Percentiles rank a stretch among this genome's conserved stretches.
Conservation (phyloP, 92 coral and sea anemone species). For the Blastomussa wellsi region DNA sequence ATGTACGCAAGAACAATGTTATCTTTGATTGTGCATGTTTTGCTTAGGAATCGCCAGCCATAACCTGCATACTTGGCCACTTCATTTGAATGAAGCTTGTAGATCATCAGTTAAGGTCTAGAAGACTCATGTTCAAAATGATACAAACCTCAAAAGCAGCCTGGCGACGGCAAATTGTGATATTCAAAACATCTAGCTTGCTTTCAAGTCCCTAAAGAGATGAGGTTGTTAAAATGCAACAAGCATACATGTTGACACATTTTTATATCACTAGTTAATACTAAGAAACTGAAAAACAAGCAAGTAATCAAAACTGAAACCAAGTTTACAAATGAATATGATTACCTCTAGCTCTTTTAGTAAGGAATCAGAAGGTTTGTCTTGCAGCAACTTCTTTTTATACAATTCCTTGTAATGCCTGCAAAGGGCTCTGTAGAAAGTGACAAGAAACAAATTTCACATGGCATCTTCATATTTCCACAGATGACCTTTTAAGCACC, state of each 20-base stretch:
- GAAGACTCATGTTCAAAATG: background rate
- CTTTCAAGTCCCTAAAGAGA: conserved; percentile 69
- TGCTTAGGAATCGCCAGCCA: background rate
- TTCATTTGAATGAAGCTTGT: background rate
- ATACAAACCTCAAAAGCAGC: conserved; percentile 94
- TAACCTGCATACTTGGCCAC: background rate
- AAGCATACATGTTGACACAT: background rate
- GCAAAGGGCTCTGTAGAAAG: conserved; percentile 62
- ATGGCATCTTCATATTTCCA: too few species aligned
- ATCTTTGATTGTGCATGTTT: background rate
- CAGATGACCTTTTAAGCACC: background rate
- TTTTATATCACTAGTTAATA: background rate
- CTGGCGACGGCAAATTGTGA: conserved; percentile 90
- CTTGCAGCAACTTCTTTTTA: conserved; percentile 76
- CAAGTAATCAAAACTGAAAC: background rate
- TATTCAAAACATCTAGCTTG: conserved; percentile 87
- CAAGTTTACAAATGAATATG: background rate
- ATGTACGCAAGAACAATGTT: background rate
- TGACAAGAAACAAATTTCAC: background rate
- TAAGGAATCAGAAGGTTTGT: conserved; percentile 73
- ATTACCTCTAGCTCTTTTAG: conserved; percentile 71
- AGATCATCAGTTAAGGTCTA: background rate
- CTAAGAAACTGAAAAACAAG: background rate
- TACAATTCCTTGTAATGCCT: conserved; percentile 77
- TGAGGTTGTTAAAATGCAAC: background rate